phyloP scores from a whole-genome alignment of 2,888 invertebrate genomes.

The Polyommatus icarus region DNA sequence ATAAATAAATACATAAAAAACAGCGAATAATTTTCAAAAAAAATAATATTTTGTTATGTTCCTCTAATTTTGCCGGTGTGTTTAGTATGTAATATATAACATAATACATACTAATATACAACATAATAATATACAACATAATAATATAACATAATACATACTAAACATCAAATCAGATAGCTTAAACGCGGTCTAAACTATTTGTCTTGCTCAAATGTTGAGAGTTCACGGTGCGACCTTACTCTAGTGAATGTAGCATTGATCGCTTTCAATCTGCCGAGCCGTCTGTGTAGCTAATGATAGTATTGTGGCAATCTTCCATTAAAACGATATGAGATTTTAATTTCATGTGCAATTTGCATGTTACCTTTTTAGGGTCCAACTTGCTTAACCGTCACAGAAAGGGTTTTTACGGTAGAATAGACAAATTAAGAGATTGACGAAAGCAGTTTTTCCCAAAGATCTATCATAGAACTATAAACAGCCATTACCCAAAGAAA shows the following conservation, averaged over 20 bases:
- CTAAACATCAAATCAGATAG: neutral
- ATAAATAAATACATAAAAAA: no score
- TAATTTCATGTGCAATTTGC: neutral
- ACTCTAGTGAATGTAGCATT: neutral
- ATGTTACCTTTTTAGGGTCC: neutral
- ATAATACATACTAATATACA: no score
- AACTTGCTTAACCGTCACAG: neutral
- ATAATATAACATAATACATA: no score
- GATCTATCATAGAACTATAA: no score
- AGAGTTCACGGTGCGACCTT: neutral
- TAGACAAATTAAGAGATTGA: no score
- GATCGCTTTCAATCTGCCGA: conserved; percentile 8
- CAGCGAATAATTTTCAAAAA: no score
- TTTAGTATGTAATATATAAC: no score
- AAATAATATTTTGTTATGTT: no score
- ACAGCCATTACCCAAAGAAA: no score
- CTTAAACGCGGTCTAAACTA: neutral
- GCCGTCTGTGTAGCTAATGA: neutral
- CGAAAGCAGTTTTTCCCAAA: no score
- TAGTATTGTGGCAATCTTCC: conserved; percentile 9
- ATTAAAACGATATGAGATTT: neutral
- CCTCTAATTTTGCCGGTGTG: no score
- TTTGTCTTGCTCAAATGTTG: conserved; percentile 4
- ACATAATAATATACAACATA: no score
- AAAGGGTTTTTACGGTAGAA: neutral